phyloP scores from a whole-genome alignment of 2,113 vertebrate genomes.

The Synodontis membranacea region DNA sequence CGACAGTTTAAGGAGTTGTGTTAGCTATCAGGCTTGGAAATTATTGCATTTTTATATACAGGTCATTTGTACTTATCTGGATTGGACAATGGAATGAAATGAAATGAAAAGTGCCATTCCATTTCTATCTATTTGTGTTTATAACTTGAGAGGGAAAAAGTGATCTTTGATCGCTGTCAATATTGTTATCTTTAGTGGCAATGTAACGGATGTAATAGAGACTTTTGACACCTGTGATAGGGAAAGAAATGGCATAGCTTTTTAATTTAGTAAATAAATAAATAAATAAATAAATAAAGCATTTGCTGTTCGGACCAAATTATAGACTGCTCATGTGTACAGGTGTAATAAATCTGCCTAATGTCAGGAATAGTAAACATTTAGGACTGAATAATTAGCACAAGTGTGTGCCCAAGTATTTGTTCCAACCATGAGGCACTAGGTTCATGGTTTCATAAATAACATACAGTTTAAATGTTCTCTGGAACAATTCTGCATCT shows the following conservation, averaged over 20 bases:
- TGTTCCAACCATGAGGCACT: neutral
- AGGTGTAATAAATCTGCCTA: neutral
- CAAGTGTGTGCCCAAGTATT: neutral
- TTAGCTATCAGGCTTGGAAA: neutral
- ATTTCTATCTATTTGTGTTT: neutral
- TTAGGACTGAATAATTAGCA: neutral
- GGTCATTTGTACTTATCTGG: neutral
- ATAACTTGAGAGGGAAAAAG: neutral
- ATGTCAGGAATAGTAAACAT: neutral
- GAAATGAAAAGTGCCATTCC: too few relatives aligned
- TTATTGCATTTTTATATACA: too few relatives aligned
- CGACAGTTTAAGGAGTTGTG: neutral
- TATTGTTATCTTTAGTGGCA: neutral
- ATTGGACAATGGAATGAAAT: too few relatives aligned
- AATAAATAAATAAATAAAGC: neutral
- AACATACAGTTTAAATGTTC: neutral
- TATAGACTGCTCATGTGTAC: neutral
- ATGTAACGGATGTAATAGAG: neutral
- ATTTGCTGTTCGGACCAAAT: neutral
- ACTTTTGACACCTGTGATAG: neutral
- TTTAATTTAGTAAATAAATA: neutral
- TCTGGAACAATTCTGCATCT: neutral
- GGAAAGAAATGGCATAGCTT: neutral
- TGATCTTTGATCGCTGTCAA: neutral
- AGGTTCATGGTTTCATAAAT: neutral